Base-by-base conservation (phyloP, 2,113 vertebrate species). In the Grallaria varia region DNA sequence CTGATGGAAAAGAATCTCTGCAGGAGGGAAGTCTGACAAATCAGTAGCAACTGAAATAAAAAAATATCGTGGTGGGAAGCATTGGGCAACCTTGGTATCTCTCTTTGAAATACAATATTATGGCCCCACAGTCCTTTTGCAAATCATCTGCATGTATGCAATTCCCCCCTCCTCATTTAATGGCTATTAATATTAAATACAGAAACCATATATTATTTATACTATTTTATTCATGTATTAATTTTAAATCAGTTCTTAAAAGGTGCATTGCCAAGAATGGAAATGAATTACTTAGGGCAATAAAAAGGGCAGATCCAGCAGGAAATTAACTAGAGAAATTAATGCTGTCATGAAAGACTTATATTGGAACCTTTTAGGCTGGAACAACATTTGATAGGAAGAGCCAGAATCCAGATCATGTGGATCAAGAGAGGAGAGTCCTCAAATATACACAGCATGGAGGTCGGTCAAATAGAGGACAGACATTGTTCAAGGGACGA, bases 101-200 rank as follows among this genome's bases (percentile, higher is more conserved):
- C n/a, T 86, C 35, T 56, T 81, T 63, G 69, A 31, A 84, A 59
- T 78, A 10, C 81, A 88, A 42, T 56, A 59, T 7, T 55, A 77
- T 53, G 64, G 35, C 33, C 44, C 13, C 52, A 47, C 28, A 64
- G 45, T 42, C 50, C 63, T 93, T 87, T 67, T 64, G 24, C 64
- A 94, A 90, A 91, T 82, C 62, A 49, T 94, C 58, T 87, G 56
- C 69, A 94, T 58, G 45, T 91, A 96, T 90, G 86, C 49, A 89
- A 39, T 96, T 88, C 89, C 89, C 84, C 33, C 12, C 2, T 71
- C 74, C 87, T 89, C 94, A 94, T 95, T 96, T 96, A 96, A 63
- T 71, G 67, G 77, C 84, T 95, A 97, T 97, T 93, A 97, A 97
- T 97, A 97, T 97, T 97, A 96, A 97, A 97, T 90, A 95, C 74